Evolutionary conservation across 1,140 invertebrate species (phyloP).

Genomic region (Radopholus similis): DNA sequence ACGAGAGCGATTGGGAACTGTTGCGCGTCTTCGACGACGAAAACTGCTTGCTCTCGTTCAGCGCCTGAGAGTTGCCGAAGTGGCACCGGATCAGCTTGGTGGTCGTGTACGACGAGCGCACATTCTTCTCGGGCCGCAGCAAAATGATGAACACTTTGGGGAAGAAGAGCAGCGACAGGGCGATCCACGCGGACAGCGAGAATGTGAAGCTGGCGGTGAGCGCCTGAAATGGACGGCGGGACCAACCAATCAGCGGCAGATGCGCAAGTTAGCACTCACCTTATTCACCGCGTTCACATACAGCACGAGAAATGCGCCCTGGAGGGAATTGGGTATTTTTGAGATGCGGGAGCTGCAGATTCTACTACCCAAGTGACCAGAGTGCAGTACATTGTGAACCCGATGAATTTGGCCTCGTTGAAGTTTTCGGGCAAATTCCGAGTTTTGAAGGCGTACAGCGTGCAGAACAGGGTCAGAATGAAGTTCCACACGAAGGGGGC

Average conservation of each 20-base stretch:
- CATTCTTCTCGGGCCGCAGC: slow-evolving; percentile 74
- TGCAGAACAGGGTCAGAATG: slow-evolving; percentile 74
- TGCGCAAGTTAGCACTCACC: slow-evolving; percentile 38
- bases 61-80: slow-evolving; percentile 65
- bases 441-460: slow-evolving; percentile 79
- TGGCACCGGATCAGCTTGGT: slow-evolving; percentile 75
- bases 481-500: slow-evolving; percentile 76
- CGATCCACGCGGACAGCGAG: slow-evolving; percentile 69
- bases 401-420: slow-evolving; percentile 79
- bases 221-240: slow-evolving; percentile 48
- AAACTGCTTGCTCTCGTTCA: slow-evolving; percentile 53
- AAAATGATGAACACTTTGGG: slow-evolving; percentile 77
- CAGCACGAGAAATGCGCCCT: slow-evolving; percentile 79
- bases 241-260: not conserved
- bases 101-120: slow-evolving; percentile 73
- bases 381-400: slow-evolving; percentile 76
- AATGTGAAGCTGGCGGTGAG: slow-evolving; percentile 67
- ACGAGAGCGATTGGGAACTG: slow-evolving; percentile 64
- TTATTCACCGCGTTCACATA: slow-evolving; percentile 75
- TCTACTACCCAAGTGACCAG: slow-evolving; percentile 84
- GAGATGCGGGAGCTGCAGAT: too few species aligned
- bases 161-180: slow-evolving; percentile 73
- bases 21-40: slow-evolving; percentile 51
- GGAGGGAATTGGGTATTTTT: too few species aligned
- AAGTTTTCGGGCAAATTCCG: slow-evolving; percentile 82